Evolutionary conservation across 2,888 invertebrate species (phyloP).

Genomic region (Eilema griseolum): DNA sequence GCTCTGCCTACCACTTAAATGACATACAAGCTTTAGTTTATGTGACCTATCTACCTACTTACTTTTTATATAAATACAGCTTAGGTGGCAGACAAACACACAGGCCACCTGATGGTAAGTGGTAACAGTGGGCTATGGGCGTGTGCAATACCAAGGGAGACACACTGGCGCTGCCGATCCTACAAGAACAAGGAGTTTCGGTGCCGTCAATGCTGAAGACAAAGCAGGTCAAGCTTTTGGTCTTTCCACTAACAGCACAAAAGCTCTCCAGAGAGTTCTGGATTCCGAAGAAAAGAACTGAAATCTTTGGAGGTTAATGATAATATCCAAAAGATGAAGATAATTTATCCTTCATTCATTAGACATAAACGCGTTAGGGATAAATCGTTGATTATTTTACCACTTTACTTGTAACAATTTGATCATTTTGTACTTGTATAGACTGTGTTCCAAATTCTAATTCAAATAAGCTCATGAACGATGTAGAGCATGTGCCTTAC

Average conservation of each 20-base stretch:
- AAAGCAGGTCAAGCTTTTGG: too few relatives aligned
- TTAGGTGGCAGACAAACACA: too few relatives aligned
- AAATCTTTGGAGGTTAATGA: background rate
- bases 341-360: background rate
- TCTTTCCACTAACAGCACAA: too few relatives aligned
- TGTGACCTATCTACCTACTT: background rate
- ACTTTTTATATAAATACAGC: too few relatives aligned
- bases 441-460: conserved; percentile 14
- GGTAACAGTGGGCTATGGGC: too few relatives aligned
- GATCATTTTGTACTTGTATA: background rate
- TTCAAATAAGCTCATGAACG: conserved; percentile 5
- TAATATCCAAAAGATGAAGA: background rate
- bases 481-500: conserved; percentile 16
- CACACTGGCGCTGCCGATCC: too few relatives aligned
- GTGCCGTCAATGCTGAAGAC: too few relatives aligned
- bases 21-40: background rate
- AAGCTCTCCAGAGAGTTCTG: too few relatives aligned
- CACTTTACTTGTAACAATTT: background rate
- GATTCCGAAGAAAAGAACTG: background rate
- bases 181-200: too few relatives aligned
- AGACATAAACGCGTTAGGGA: conserved; percentile 9
- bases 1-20: background rate
- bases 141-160: too few relatives aligned
- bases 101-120: too few relatives aligned
- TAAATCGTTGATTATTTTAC: background rate